A percentile compares a stretch with the other conserved stretches of the same genome.
Conservation (phyloP, 2,888 invertebrate species). For the Athripsodes cinereus region DNA sequence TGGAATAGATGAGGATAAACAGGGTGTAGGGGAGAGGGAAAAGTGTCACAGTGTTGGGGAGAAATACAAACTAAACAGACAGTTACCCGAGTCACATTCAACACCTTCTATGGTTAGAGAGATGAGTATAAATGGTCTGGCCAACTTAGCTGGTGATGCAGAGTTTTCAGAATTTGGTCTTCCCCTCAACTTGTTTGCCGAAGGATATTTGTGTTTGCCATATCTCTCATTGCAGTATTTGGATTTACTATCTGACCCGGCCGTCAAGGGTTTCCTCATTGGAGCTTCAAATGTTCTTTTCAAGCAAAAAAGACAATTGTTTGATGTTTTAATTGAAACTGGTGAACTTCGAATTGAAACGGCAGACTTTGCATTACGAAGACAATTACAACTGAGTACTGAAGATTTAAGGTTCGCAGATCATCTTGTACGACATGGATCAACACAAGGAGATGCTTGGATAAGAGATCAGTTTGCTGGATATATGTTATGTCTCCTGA, state of each 20-base stretch:
- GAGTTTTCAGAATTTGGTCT: slow-evolving; percentile 75
- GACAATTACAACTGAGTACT: slow-evolving; percentile 82
- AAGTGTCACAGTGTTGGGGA: slow-evolving; percentile 50
- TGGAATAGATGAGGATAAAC: slow-evolving; percentile 35
- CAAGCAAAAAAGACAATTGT: slow-evolving; percentile 87
- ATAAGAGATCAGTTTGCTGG: slow-evolving; percentile 89
- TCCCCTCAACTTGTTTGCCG: slow-evolving; percentile 80
- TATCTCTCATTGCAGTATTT: slow-evolving; percentile 93
- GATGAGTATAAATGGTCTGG: slow-evolving; percentile 57
- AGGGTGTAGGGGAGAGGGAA: slow-evolving; percentile 40
- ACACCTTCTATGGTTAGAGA: slow-evolving; percentile 61
- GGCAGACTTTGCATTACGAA: slow-evolving; percentile 70
- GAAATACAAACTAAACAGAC: slow-evolving; percentile 43
- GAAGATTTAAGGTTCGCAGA: slow-evolving; percentile 96
- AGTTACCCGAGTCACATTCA: slow-evolving; percentile 41
- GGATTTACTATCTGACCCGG: slow-evolving; percentile 82
- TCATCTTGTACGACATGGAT: slow-evolving; percentile 70
- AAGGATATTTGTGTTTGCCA: slow-evolving; percentile 91
- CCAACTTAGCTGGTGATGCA: slow-evolving; percentile 60
- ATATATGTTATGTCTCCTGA: slow-evolving; percentile 73
- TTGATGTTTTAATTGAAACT: slow-evolving; percentile 88
- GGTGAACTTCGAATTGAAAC: slow-evolving; percentile 82
- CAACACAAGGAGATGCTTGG: slow-evolving; percentile 91
- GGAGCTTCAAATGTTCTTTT: slow-evolving; percentile 99
- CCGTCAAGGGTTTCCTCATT: slow-evolving; percentile 80